phyloP scores from a whole-genome alignment of 2,797 vertebrate species.

The Lepus townsendii region DNA sequence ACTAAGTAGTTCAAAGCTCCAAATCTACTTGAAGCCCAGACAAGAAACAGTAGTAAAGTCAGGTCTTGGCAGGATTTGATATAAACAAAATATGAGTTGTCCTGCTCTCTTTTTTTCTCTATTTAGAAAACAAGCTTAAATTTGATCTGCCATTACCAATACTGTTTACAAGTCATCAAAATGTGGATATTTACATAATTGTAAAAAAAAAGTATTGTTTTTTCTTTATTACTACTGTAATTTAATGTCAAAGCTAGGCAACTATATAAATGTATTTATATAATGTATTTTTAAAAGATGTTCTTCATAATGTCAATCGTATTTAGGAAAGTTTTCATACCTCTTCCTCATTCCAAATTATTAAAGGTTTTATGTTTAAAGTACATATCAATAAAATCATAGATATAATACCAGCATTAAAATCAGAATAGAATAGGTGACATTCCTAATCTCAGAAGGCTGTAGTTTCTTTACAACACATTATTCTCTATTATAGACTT shows the following conservation, averaged over 20 bases:
- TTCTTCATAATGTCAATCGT: slow-evolving; percentile 51
- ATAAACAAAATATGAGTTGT: slow-evolving; percentile 42
- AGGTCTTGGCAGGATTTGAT: slow-evolving; percentile 43
- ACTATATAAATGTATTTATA: slow-evolving; percentile 5
- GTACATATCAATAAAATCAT: slow-evolving; percentile 15
- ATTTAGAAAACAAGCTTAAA: slow-evolving; percentile 48
- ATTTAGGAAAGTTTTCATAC: slow-evolving; percentile 38
- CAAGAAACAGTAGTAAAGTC: slow-evolving; percentile 63
- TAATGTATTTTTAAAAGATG: slow-evolving; percentile 21
- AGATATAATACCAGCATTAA: slow-evolving; percentile 13
- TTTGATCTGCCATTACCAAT: slow-evolving; percentile 23
- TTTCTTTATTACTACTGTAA: slow-evolving; percentile 49
- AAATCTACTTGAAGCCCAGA: slow-evolving; percentile 43
- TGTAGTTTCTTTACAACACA: slow-evolving; percentile 8
- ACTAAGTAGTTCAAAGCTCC: slow-evolving; percentile 59
- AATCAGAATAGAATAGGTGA: not conserved
- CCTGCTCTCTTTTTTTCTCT: not conserved
- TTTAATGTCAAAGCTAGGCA: slow-evolving; percentile 28
- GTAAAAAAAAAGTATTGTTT: slow-evolving; percentile 50
- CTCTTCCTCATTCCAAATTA: slow-evolving; percentile 47
- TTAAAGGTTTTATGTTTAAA: slow-evolving; percentile 47
- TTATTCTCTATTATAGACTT: slow-evolving; percentile 32
- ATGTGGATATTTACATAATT: slow-evolving; percentile 26
- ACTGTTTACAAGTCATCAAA: slow-evolving; percentile 39
- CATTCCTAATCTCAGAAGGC: not conserved